Evolutionary conservation across 2,888 invertebrate species (phyloP).

Genomic region (Ypsolopha sequella): DNA sequence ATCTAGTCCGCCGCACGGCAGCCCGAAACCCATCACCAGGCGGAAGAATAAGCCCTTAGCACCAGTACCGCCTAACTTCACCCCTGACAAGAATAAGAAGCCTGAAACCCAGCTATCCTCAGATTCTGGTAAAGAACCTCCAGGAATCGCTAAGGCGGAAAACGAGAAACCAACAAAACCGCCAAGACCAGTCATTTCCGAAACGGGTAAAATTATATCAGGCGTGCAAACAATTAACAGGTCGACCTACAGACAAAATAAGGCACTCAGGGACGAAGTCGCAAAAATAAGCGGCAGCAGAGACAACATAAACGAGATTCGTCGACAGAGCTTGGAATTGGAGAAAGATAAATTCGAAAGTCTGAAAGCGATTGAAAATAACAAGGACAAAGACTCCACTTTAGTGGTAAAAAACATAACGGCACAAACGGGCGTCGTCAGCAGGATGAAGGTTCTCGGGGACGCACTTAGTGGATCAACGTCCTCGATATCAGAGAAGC

Average conservation of each 20-base stretch:
- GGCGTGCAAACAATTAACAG: slow-evolving; percentile 74
- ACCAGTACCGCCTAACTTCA: slow-evolving; percentile 75
- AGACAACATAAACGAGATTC: slow-evolving; percentile 48
- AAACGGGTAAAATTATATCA: slow-evolving; percentile 55
- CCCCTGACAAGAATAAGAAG: slow-evolving; percentile 57
- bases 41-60: slow-evolving; percentile 83
- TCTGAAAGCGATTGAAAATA: slow-evolving; percentile 21
- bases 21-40: slow-evolving; percentile 79
- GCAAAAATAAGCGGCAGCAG: slow-evolving; percentile 40
- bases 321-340: slow-evolving; percentile 69
- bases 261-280: slow-evolving; percentile 59
- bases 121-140: slow-evolving; percentile 35
- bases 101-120: slow-evolving; percentile 13
- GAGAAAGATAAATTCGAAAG: slow-evolving; percentile 59
- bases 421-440: slow-evolving; percentile 54
- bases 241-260: slow-evolving; percentile 64
- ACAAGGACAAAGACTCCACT: slow-evolving; percentile 25
- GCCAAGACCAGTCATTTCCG: slow-evolving; percentile 69
- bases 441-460: slow-evolving; percentile 49
- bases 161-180: slow-evolving; percentile 73
- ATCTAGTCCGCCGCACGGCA: slow-evolving; percentile 78
- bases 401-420: slow-evolving; percentile 46
- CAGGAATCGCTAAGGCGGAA: slow-evolving; percentile 17
- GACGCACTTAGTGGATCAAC: slow-evolving; percentile 45
- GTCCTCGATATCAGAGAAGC: slow-evolving; percentile 25